Conservation (phyloP, 2,113 vertebrate species). For the Scortum barcoo region DNA sequence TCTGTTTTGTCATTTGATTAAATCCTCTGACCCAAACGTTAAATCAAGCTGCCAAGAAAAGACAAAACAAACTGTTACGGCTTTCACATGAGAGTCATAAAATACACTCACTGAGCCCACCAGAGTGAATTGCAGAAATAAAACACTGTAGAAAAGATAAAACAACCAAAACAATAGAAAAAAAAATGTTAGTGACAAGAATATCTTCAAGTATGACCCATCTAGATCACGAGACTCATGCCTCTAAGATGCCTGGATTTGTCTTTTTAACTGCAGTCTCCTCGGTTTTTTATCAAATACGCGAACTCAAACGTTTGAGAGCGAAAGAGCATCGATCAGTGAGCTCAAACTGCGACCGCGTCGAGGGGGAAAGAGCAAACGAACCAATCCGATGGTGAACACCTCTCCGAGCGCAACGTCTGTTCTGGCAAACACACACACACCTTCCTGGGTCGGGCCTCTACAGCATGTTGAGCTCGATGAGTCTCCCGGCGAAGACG, state of each 20-base stretch:
- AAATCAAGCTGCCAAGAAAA: constrained; percentile 45
- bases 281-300: constrained; percentile 3
- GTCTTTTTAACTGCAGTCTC: constrained; percentile 5
- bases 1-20: not conserved
- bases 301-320: not conserved
- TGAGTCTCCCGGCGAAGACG: constrained; percentile 96
- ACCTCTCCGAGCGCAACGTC: not conserved
- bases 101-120: not conserved
- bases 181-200: constrained; percentile 26
- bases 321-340: not conserved
- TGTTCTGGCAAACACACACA: not conserved
- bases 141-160: constrained; percentile 43
- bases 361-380: not conserved
- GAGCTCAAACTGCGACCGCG: not conserved
- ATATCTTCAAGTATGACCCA: constrained; percentile 59
- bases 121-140: not conserved
- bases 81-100: constrained; percentile 17
- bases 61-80: not conserved
- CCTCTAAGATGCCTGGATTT: constrained; percentile 2
- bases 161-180: constrained; percentile 27
- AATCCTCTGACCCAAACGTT: constrained; percentile 23
- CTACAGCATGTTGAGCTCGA: constrained; percentile 92
- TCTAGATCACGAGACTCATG: constrained; percentile 12
- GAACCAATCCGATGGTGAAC: not conserved
- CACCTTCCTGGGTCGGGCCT: not conserved